Conservation (phyloP, 2,797 vertebrate species). For the Gallinago stenura region DNA sequence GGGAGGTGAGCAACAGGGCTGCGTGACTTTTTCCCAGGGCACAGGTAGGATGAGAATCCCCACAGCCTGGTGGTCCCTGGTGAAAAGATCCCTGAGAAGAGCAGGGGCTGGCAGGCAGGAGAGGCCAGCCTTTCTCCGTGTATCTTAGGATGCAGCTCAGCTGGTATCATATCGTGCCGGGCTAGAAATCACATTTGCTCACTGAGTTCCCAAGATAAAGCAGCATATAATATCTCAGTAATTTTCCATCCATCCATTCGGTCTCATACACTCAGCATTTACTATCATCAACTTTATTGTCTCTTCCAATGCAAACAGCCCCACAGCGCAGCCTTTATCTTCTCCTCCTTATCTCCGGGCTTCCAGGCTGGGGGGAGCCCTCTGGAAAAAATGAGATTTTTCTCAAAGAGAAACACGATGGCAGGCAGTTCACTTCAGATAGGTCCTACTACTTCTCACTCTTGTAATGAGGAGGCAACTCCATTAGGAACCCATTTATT, state of each 20-base stretch:
- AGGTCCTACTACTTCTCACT: constrained; percentile 28
- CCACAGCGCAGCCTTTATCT: constrained; percentile 49
- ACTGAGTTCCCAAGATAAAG: constrained; percentile 57
- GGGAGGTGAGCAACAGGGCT: background rate
- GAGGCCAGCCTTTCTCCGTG: background rate
- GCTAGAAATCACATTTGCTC: constrained; percentile 56
- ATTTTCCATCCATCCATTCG: constrained; percentile 65
- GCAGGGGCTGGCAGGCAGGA: background rate
- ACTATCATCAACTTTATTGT: constrained; percentile 68
- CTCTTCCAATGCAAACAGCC: constrained; percentile 70
- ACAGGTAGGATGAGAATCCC: background rate
- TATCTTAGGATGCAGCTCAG: constrained; percentile 62
- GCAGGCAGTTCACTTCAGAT: constrained; percentile 46
- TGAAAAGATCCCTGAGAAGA: background rate
- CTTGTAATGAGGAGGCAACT: background rate
- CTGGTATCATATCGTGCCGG: background rate
- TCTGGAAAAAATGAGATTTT: constrained; percentile 70
- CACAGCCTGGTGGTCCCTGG: background rate
- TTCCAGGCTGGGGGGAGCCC: constrained; percentile 60
- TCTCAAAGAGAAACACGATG: constrained; percentile 38
- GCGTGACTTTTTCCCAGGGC: background rate
- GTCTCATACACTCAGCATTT: constrained; percentile 67
- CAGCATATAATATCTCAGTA: constrained; percentile 54
- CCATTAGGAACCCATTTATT: background rate
- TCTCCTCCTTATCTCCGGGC: constrained; percentile 61